A percentile compares a stretch with the other conserved stretches of the same genome.
Evolutionary conservation across 2,797 vertebrate genomes (phyloP).

Genomic region (Diplodus puntazzo): DNA sequence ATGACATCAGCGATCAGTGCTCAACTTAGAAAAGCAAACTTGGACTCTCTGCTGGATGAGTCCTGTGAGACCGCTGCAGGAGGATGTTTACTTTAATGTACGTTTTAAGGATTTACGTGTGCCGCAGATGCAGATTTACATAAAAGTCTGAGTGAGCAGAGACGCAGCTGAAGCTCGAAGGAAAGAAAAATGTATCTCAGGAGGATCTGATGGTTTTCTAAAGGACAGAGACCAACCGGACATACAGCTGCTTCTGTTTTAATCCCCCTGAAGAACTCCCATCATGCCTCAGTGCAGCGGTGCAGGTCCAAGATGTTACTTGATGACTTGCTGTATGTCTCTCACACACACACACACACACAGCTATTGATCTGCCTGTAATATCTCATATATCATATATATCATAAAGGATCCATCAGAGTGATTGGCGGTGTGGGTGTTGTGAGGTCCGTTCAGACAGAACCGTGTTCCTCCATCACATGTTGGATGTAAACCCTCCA

Average conservation of each 20-base stretch:
- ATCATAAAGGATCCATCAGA: slow-evolving; percentile 27
- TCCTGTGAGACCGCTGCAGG: slow-evolving; percentile 5
- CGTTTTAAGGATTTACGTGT: background rate
- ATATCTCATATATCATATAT: slow-evolving; percentile 11
- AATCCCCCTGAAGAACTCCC: background rate
- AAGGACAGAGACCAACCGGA: too few species aligned
- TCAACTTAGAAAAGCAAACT: background rate
- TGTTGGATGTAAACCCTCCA: slow-evolving; percentile 19
- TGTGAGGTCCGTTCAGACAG: background rate
- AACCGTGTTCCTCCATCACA: background rate
- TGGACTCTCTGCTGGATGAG: background rate
- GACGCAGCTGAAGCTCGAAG: background rate
- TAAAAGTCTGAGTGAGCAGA: slow-evolving; percentile 3
- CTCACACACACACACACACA: background rate
- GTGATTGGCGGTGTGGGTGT: background rate
- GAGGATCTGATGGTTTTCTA: too few species aligned
- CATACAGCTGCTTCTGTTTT: background rate
- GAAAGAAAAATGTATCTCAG: too few species aligned
- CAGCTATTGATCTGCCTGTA: slow-evolving; percentile 41
- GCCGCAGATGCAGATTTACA: background rate
- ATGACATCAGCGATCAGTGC: slow-evolving; percentile 1
- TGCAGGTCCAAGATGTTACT: too few species aligned
- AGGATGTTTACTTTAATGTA: slow-evolving; percentile 6
- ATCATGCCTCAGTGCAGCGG: slow-evolving; percentile 7
- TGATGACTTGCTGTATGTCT: too few species aligned